Base-by-base conservation (phyloP, 2,888 invertebrate species). In the Papilio gigon region DNA sequence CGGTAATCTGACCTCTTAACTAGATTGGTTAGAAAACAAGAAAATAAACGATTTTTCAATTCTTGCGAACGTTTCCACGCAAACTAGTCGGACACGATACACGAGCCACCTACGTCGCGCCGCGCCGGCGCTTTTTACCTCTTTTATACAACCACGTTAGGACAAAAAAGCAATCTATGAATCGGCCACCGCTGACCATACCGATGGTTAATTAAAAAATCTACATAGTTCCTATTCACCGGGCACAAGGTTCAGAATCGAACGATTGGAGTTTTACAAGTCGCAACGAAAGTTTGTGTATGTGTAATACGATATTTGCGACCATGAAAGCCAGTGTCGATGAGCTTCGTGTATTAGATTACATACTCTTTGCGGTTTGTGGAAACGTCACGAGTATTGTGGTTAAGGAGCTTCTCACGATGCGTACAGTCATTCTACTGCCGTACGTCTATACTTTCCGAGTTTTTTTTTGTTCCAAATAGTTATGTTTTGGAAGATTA, bases 321-420 rank as follows among this genome's bases (percentile, higher is more conserved):
- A 86, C 86, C 83, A 83, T 85, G 88, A 90, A 92, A 89, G 84
- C 83, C 87, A 89, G 85, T 90, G 90, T 90, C 89, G 88, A 86
- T 90, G 89, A 86, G 91, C 90, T 90, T 92, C 85, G 85, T 86
- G 88, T 90, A 91, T 92, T 87, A 87, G 87, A 88, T 92, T 92
- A 90, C 90, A 78, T 78, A 86, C 85, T 86, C 85, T 89, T 89
- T 90, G 90, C 83, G 91, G 90, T 90, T 84, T 84, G 83, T 79
- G 84, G 86, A 88, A 84, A 89, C 85, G 85, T 85, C 86, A 88
- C 84, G 84, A 88, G 87, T 86, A 83, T 86, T 89, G 90, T 85
- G 89, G 90, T 88, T 80, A 80, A 75, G 77, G 78, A 84, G 84
- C 86, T 90, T 90, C 91, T 88, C 90, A 90, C 90, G 90, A 82